Percentiles rank a stretch among this genome's conserved stretches.
Conservation (phyloP, 2,888 invertebrate genomes). For the Eumerus sabulonum region DNA sequence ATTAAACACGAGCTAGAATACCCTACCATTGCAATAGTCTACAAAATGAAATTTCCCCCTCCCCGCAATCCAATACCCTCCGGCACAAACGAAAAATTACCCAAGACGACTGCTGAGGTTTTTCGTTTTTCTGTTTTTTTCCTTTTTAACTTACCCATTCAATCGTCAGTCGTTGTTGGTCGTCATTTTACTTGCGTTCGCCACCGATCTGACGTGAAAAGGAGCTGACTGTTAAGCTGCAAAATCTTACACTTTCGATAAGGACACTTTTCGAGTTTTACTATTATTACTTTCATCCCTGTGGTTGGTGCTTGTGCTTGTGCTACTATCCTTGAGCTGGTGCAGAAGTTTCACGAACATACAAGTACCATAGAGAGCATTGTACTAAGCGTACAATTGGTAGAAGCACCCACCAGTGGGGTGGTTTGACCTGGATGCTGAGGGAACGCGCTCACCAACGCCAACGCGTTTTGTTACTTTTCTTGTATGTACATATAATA, state of each 20-base stretch:
- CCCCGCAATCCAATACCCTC: no score
- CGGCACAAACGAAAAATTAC: constrained; percentile 49
- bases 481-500: no score
- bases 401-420: constrained; percentile 19
- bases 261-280: constrained; percentile 68
- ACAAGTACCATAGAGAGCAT: constrained; percentile 64
- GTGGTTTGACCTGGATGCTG: constrained; percentile 45
- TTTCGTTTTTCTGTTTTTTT: no score
- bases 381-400: constrained; percentile 54
- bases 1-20: constrained; percentile 43
- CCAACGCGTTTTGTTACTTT: constrained; percentile 31
- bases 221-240: constrained; percentile 52
- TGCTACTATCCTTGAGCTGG: constrained; percentile 59
- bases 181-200: constrained; percentile 32
- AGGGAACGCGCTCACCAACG: constrained; percentile 18
- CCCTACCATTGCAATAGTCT: constrained; percentile 22
- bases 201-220: neutral
- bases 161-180: no score
- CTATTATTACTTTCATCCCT: constrained; percentile 63
- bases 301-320: constrained; percentile 20
- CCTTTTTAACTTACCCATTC: no score
- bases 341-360: constrained; percentile 52
- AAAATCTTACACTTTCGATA: constrained; percentile 69
- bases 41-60: constrained; percentile 55
- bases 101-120: constrained; percentile 33